Base-by-base conservation (phyloP, 1,140 invertebrate genomes). In the Cataglyphis hispanica region DNA sequence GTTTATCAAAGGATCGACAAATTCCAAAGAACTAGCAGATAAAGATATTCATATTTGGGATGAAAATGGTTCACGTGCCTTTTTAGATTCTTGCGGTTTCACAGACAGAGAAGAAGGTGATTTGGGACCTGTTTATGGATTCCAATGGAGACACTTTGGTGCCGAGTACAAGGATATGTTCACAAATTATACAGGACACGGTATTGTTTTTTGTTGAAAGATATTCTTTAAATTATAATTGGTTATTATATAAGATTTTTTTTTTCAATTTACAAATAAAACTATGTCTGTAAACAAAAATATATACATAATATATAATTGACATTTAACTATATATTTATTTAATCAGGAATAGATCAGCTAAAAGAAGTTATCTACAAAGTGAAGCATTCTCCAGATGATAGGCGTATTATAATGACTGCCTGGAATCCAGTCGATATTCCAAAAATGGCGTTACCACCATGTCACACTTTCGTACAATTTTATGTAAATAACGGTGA, bases 111-210 rank as follows among this genome's bases (percentile, higher is more conserved):
- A 98, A 94, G 99, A 98, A 96, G 99, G 99, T 77, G 99, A 99
- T 95, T 95, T 99, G 37, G 99, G 99, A 0, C 99, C 99, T 7
- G 97, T 99, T 31, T 99, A 99, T 96, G 99, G 99, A 0, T 99
- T 99, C 93, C 99, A 99, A 93, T 99, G 99, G 99, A 96, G 99
- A 78, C 99, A 99, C 95, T 99, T 97, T 96, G 99, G 99, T 46
- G 99, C 99, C 2, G 95, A 98, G 90, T 99, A 99, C 94, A 95
- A 96, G 58, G 96, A 98, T 89, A 98, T 98, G 96, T 95, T 98
- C 87, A 96, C 97, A 64, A 97, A 99, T 95, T 99, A 99, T 92
- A 95, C 92, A 31, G 97, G 97, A 37, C 95, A 99, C 95, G 99
- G 99, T 67, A 96, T 98, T 84, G 3, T 6, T 19, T 27, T 40